Conservation (phyloP, 2,888 invertebrate species). For the Priocnemis perturbator region DNA sequence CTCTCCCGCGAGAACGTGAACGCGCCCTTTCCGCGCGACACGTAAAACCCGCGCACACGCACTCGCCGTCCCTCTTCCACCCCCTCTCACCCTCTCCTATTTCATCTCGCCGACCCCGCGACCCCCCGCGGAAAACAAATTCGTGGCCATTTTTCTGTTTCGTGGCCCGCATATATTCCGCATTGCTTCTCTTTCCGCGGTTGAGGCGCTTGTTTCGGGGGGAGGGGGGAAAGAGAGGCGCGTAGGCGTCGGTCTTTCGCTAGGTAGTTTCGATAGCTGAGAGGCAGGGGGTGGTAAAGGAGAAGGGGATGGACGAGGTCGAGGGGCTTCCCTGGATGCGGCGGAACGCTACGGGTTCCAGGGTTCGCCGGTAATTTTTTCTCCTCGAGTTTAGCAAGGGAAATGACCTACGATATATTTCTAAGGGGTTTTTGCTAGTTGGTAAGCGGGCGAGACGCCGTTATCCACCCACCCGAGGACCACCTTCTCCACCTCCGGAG, state of each 20-base stretch:
- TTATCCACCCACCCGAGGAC: slow-evolving; percentile 55
- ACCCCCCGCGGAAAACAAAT: slow-evolving; percentile 58
- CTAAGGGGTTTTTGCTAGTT: slow-evolving; percentile 69
- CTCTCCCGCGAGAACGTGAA: slow-evolving; percentile 21
- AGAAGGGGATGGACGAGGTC: slow-evolving; percentile 31
- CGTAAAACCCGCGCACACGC: too few species aligned
- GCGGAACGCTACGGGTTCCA: slow-evolving; percentile 46
- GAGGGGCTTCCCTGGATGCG: slow-evolving; percentile 47
- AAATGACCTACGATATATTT: slow-evolving; percentile 74
- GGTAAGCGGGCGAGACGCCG: slow-evolving; percentile 62
- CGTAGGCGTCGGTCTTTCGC: slow-evolving; percentile 22
- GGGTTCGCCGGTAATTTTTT: slow-evolving; percentile 62
- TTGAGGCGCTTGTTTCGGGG: slow-evolving; percentile 47
- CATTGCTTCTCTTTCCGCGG: slow-evolving; percentile 38
- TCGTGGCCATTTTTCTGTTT: slow-evolving; percentile 65
- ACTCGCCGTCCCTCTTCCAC: neutral
- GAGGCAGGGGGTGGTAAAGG: slow-evolving; percentile 24
- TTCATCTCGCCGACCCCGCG: slow-evolving; percentile 33
- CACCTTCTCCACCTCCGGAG: slow-evolving; percentile 16
- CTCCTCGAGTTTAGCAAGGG: slow-evolving; percentile 71
- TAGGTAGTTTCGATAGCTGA: slow-evolving; percentile 23
- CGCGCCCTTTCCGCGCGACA: slow-evolving; percentile 15
- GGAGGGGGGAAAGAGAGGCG: slow-evolving; percentile 24
- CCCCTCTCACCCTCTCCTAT: slow-evolving; percentile 19
- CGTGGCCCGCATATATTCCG: slow-evolving; percentile 52